Conservation (phyloP, 2,797 vertebrate genomes). For the Aulostomus chinensis region DNA sequence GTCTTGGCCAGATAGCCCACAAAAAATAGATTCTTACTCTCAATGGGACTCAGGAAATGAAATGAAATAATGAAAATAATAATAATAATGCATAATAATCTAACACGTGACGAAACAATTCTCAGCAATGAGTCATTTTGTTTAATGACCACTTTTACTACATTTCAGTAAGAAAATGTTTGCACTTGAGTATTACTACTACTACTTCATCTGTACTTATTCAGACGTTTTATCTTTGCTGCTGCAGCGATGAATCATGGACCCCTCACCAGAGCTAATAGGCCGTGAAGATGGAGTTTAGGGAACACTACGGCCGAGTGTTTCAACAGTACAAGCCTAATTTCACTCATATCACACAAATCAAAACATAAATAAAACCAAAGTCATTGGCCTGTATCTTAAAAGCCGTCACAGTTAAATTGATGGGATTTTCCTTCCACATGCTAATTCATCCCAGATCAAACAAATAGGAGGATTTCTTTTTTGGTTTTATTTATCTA, state of each 20-base stretch:
- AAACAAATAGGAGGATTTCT: too few relatives aligned
- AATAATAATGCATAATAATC: too few relatives aligned
- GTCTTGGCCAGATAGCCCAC: too few relatives aligned
- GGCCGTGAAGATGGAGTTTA: constrained; percentile 48
- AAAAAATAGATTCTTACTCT: too few relatives aligned
- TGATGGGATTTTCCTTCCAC: constrained; percentile 14
- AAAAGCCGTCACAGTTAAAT: constrained; percentile 39
- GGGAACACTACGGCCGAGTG: constrained; percentile 41
- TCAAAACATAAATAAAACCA: constrained; percentile 56
- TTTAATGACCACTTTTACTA: too few relatives aligned
- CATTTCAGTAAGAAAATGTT: too few relatives aligned
- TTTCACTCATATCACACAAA: constrained; percentile 41
- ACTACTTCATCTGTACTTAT: not conserved
- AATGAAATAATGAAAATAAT: too few relatives aligned
- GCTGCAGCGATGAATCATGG: constrained; percentile 33
- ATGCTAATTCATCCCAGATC: not conserved
- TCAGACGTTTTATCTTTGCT: constrained; percentile 31
- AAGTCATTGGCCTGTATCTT: constrained; percentile 42
- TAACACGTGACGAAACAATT: too few relatives aligned
- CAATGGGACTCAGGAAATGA: too few relatives aligned
- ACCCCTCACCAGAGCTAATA: constrained; percentile 44
- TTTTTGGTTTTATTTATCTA: too few relatives aligned
- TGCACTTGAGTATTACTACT: too few relatives aligned
- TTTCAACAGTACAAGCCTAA: constrained; percentile 41
- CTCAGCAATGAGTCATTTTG: too few relatives aligned